These are phyloP conservation scores for Cottus gobio DNA, from an alignment of 2,113 vertebrate genomes.

Conservation along the genomic window DNA sequence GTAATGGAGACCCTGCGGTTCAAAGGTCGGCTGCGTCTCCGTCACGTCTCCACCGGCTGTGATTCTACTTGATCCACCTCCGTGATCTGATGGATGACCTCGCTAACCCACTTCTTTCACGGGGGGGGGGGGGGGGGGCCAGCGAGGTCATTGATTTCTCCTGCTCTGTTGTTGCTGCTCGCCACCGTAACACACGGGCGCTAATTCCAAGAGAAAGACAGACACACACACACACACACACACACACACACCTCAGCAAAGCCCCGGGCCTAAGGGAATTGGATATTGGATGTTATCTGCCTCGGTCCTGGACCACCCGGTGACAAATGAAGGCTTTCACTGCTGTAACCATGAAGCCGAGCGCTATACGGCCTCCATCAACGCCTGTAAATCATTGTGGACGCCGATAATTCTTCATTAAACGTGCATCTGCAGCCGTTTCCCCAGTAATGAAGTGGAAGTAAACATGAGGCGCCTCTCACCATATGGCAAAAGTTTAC, in stretches of 20 bases:
- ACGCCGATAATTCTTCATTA: slow-evolving; percentile 3
- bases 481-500: not conserved
- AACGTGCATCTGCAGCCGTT: not conserved
- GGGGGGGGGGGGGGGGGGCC: too few relatives aligned
- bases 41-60: slow-evolving; percentile 7
- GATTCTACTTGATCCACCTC: slow-evolving; percentile 51
- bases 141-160: slow-evolving; percentile 53
- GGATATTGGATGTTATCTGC: slow-evolving; percentile 63
- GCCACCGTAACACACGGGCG: slow-evolving; percentile 12
- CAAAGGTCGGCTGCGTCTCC: slow-evolving; percentile 1
- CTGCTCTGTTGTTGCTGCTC: slow-evolving; percentile 38
- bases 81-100: slow-evolving; percentile 45
- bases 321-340: slow-evolving; percentile 49
- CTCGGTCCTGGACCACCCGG: slow-evolving; percentile 9
- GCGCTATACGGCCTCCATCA: not conserved
- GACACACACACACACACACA: slow-evolving; percentile 19
- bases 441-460: not conserved
- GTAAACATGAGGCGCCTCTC: not conserved
- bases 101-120: slow-evolving; percentile 31
- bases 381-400: not conserved
- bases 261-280: slow-evolving; percentile 51
- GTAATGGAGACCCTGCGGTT: slow-evolving; percentile 10
- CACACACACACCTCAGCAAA: slow-evolving; percentile 31
- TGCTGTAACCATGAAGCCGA: slow-evolving; percentile 23
- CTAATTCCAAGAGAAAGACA: slow-evolving; percentile 46